Percentiles rank a stretch among this genome's conserved stretches.
phyloP scores from a whole-genome alignment of 2,113 vertebrate genomes.

The Nematolebias whitei region DNA sequence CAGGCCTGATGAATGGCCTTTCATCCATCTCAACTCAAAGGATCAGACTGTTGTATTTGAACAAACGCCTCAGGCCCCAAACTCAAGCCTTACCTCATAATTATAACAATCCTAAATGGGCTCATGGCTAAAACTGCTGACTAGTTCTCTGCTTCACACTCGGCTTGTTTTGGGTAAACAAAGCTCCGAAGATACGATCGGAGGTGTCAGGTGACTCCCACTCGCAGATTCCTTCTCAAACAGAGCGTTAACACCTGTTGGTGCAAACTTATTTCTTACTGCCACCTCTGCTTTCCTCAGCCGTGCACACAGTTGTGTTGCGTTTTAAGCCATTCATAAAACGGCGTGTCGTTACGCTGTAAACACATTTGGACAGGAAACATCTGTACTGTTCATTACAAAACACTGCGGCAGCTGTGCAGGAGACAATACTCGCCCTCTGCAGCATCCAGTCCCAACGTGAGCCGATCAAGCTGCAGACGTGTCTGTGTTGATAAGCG shows the following conservation, averaged over 20 bases:
- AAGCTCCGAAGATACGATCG: conserved; percentile 48
- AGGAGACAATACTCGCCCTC: conserved; percentile 45
- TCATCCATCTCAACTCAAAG: conserved; percentile 24
- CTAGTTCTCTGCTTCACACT: conserved; percentile 24
- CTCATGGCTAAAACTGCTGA: conserved; percentile 19
- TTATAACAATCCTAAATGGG: conserved; percentile 34
- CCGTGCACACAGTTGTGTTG: background rate
- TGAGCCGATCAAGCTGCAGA: conserved; percentile 30
- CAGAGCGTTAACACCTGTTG: conserved; percentile 39
- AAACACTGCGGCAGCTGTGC: conserved; percentile 40
- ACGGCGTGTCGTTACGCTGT: conserved; percentile 11
- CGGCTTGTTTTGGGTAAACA: conserved; percentile 59
- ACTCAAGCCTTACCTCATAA: conserved; percentile 29
- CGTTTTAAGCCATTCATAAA: conserved; percentile 16
- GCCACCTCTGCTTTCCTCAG: background rate
- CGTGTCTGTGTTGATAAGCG: conserved; percentile 52
- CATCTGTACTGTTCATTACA: conserved; percentile 57
- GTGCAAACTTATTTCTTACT: conserved; percentile 8
- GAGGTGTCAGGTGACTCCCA: conserved; percentile 56
- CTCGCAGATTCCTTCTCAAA: conserved; percentile 39
- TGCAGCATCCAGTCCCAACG: conserved; percentile 24
- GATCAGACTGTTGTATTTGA: conserved; percentile 22
- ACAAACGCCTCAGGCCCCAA: conserved; percentile 32
- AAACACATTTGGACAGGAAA: conserved; percentile 52
- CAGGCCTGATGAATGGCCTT: conserved; percentile 13